Percentiles rank a stretch among this genome's conserved stretches.
phyloP scores from a whole-genome alignment of 2,888 invertebrate genomes.

The Pediacus dermestoides region DNA sequence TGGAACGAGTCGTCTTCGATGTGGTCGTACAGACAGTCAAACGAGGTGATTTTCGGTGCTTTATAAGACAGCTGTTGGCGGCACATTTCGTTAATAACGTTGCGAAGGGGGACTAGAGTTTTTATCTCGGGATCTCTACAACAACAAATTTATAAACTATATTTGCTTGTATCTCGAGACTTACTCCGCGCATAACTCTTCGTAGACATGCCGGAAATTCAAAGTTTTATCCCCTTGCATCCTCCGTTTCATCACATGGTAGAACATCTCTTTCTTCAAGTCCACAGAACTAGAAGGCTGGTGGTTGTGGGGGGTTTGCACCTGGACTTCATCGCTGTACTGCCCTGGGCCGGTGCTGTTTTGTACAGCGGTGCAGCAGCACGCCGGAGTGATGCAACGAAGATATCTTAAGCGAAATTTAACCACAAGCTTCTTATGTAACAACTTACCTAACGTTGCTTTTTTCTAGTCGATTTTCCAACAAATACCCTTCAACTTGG shows the following conservation, averaged over 20 bases:
- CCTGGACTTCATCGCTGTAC: conserved; percentile 27
- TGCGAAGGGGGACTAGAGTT: conserved; percentile 37
- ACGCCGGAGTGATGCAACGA: conserved; percentile 35
- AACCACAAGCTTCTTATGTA: conserved; percentile 6
- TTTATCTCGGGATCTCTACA: conserved; percentile 39
- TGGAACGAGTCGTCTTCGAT: conserved; percentile 40
- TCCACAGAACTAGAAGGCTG: conserved; percentile 26
- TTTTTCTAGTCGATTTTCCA: conserved; percentile 39
- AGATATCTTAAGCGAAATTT: conserved; percentile 32
- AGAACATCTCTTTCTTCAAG: conserved; percentile 41
- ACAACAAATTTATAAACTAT: conserved; percentile 8
- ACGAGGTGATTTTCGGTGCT: conserved; percentile 31
- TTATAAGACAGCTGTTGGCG: conserved; percentile 34
- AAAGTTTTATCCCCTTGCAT: conserved; percentile 41
- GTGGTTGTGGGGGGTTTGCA: conserved; percentile 40
- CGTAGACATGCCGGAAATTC: conserved; percentile 41
- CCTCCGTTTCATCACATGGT: conserved; percentile 39
- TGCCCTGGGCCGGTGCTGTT: conserved; percentile 10
- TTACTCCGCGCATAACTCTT: conserved; percentile 41
- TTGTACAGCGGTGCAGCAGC: conserved; percentile 34
- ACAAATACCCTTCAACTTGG: conserved; percentile 39
- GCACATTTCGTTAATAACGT: conserved; percentile 44
- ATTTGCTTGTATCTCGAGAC: too few relatives aligned
- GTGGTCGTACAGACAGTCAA: conserved; percentile 39
- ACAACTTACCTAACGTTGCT: conserved; percentile 23